phyloP scores from a whole-genome alignment of 2,888 invertebrate species.

The Aricia artaxerxes region DNA sequence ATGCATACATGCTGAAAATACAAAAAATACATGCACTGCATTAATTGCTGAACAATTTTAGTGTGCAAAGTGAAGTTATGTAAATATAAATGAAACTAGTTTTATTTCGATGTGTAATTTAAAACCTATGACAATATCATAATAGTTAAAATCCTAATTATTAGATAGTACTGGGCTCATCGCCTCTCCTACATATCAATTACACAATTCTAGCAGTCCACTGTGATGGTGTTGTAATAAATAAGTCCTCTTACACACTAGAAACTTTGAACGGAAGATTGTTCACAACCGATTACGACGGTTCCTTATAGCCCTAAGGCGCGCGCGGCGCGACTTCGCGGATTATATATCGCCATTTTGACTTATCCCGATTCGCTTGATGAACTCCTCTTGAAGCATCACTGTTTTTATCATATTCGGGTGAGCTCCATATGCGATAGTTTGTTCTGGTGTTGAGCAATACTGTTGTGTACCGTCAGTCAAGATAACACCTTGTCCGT shows the following conservation, averaged over 20 bases:
- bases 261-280: constrained; percentile 70
- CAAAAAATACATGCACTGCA: neutral
- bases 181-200: constrained; percentile 43
- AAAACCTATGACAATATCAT: constrained; percentile 35
- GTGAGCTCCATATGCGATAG: constrained; percentile 65
- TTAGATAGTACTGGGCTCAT: constrained; percentile 52
- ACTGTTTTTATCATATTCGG: constrained; percentile 77
- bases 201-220: constrained; percentile 54
- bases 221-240: constrained; percentile 76
- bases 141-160: constrained; percentile 39
- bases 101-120: constrained; percentile 31
- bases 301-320: constrained; percentile 75
- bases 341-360: constrained; percentile 80
- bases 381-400: constrained; percentile 78
- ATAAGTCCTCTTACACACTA: constrained; percentile 77
- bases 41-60: neutral
- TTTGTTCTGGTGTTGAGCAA: constrained; percentile 66
- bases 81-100: constrained; percentile 27
- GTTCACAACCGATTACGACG: constrained; percentile 78
- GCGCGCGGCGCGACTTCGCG: constrained; percentile 74
- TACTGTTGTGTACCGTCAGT: constrained; percentile 70
- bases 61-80: constrained; percentile 2
- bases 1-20: neutral
- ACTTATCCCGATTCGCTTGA: constrained; percentile 77
- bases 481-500: constrained; percentile 70